Percentiles rank a stretch among this genome's conserved stretches.
phyloP scores from a whole-genome alignment of 2,113 vertebrate species.

The Callipepla squamata region DNA sequence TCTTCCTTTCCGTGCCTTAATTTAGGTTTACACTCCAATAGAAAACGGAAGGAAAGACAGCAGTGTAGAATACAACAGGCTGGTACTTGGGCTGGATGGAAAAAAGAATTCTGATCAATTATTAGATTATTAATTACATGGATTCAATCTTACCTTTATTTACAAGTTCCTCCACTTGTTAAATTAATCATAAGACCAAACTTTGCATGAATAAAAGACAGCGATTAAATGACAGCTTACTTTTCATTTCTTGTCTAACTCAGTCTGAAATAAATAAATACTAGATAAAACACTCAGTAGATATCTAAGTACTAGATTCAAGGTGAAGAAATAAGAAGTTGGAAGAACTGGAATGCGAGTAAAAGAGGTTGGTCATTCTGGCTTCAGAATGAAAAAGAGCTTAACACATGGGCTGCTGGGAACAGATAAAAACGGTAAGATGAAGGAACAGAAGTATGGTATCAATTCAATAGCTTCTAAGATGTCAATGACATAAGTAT shows the following conservation, averaged over 20 bases:
- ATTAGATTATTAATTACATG: neutral
- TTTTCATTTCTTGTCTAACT: neutral
- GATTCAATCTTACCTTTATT: neutral
- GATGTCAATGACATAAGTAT: neutral
- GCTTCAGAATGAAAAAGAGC: neutral
- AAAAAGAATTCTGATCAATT: neutral
- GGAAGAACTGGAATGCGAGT: neutral
- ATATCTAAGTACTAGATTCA: neutral
- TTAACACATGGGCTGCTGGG: neutral
- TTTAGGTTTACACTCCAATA: neutral
- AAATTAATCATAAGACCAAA: neutral
- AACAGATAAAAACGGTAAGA: neutral
- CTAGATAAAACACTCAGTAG: neutral
- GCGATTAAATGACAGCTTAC: neutral
- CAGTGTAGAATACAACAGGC: neutral
- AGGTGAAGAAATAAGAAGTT: neutral
- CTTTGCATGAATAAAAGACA: neutral
- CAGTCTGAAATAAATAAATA: neutral
- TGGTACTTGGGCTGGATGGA: neutral
- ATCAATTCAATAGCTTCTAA: neutral
- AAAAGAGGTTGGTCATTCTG: neutral
- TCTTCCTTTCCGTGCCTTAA: neutral
- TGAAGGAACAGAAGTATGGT: neutral
- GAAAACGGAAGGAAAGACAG: neutral
- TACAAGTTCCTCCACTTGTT: neutral